Evolutionary conservation across 2,113 vertebrate genomes (phyloP).

Genomic region (Colistium nudipinnis): DNA sequence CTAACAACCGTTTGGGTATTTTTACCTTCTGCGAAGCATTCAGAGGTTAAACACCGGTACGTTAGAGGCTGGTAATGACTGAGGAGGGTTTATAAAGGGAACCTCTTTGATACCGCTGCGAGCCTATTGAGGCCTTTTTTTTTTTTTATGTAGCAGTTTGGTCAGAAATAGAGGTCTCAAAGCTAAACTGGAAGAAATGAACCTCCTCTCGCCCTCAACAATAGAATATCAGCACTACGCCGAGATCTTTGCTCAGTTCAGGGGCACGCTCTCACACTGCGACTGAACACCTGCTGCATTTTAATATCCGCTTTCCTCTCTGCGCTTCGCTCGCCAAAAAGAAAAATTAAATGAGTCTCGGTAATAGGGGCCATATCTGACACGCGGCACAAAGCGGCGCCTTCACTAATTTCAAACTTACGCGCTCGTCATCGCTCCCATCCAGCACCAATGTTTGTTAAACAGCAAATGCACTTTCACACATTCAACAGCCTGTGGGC

Average conservation of each 20-base stretch:
- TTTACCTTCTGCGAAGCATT: constrained; percentile 36
- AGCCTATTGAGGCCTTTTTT: background rate
- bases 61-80: constrained; percentile 40
- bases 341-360: constrained; percentile 21
- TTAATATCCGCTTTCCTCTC: constrained; percentile 42
- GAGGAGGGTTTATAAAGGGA: constrained; percentile 35
- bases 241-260: constrained; percentile 53
- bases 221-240: constrained; percentile 49
- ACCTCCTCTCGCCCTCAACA: constrained; percentile 55
- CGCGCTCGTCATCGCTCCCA: too few relatives aligned
- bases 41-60: constrained; percentile 54
- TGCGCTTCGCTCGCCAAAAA: constrained; percentile 31
- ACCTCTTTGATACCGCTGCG: constrained; percentile 25
- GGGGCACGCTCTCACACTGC: constrained; percentile 36
- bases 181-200: constrained; percentile 45
- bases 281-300: constrained; percentile 61
- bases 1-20: constrained; percentile 11
- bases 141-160: constrained; percentile 26
- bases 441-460: background rate
- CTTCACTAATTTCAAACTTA: too few relatives aligned
- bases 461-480: background rate
- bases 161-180: constrained; percentile 35
- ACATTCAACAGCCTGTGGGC: too few relatives aligned
- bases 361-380: constrained; percentile 6
- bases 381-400: background rate